Evolutionary conservation across 2,113 vertebrate species (phyloP).

Genomic region (Saccopteryx bilineata): DNA sequence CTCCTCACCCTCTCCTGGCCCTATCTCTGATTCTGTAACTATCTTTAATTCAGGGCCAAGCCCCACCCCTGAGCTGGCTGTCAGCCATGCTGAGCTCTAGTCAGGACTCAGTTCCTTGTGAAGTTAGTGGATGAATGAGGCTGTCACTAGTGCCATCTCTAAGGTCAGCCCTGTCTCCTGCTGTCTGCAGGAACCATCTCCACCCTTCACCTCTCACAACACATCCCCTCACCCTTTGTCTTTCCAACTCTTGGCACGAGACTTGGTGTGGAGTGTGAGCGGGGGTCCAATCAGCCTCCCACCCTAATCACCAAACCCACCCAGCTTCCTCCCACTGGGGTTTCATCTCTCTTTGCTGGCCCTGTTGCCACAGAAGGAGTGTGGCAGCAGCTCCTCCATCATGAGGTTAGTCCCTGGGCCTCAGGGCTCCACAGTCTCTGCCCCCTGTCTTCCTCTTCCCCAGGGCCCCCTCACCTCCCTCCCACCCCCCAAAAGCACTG

Average conservation of each 20-base stretch:
- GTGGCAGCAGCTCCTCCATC: background rate
- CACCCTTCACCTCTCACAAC: background rate
- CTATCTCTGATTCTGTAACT: background rate
- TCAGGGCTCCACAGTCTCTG: background rate
- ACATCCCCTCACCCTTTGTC: too few relatives aligned
- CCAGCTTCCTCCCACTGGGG: background rate
- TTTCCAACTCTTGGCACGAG: background rate
- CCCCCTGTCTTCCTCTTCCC: background rate
- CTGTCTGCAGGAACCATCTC: background rate
- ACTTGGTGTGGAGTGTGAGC: background rate
- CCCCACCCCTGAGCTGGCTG: background rate
- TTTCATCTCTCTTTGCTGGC: background rate
- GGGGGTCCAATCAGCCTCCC: background rate
- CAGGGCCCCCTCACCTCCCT: background rate
- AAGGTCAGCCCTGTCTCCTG: background rate
- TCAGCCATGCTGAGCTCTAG: too few relatives aligned
- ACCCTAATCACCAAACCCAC: background rate
- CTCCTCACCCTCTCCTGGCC: background rate
- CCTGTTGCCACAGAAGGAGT: background rate
- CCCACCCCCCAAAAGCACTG: background rate
- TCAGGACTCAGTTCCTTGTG: background rate
- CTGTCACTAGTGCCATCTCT: background rate
- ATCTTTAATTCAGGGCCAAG: background rate
- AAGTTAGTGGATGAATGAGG: background rate
- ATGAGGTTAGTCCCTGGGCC: background rate